Percentiles rank a stretch among this genome's conserved stretches.
These are phyloP conservation scores for Pelosia muscerda DNA, from an alignment of 2,888 invertebrate genomes.

Conservation along the genomic window DNA sequence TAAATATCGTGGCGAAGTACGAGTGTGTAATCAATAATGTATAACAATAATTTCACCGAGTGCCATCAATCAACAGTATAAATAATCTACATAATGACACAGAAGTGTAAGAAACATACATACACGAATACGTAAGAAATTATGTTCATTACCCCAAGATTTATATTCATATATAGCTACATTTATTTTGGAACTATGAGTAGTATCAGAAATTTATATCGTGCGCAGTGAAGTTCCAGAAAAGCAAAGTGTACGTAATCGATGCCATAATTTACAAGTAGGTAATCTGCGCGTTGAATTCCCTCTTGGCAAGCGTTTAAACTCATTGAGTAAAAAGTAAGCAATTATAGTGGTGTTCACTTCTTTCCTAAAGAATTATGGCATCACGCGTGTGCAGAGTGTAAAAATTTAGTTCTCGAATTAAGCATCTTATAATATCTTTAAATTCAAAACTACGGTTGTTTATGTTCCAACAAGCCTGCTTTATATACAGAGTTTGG, in stretches of 20 bases:
- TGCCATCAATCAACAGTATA: no score
- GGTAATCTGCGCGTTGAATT: constrained; percentile 36
- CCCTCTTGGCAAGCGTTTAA: constrained; percentile 28
- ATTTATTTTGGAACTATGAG: not conserved
- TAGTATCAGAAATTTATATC: constrained; percentile 17
- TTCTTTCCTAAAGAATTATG: constrained; percentile 26
- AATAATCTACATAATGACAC: no score
- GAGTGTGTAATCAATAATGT: no score
- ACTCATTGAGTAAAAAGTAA: constrained; percentile 46
- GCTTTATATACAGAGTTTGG: not conserved
- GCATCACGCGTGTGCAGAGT: constrained; percentile 11
- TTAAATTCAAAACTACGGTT: not conserved
- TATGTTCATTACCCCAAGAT: not conserved
- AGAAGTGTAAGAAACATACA: no score
- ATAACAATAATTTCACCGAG: no score
- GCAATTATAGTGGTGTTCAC: constrained; percentile 49
- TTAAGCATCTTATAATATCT: not conserved
- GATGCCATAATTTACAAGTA: constrained; percentile 40
- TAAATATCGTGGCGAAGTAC: no score
- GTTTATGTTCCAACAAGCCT: not conserved
- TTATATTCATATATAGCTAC: no score
- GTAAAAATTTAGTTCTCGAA: not conserved
- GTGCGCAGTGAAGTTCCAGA: constrained; percentile 37
- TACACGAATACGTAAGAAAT: no score
- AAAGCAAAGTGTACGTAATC: constrained; percentile 28